A percentile compares a stretch with the other conserved stretches of the same genome.
These are phyloP conservation scores for Ophion ellenae DNA, from an alignment of 2,888 invertebrate genomes.

Conservation along the genomic window DNA sequence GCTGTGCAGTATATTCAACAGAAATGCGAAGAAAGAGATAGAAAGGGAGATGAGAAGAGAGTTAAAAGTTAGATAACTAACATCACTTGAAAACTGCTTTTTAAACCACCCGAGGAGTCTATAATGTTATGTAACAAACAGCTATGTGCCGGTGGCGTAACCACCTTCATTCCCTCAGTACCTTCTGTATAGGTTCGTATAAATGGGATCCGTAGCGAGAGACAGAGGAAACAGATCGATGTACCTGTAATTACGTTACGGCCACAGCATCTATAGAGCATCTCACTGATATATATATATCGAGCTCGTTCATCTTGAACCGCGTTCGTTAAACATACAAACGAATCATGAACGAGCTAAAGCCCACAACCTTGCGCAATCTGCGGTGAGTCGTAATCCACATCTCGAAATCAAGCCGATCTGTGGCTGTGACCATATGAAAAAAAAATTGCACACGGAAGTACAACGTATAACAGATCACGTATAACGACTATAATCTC, in stretches of 20 bases:
- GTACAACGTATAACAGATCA: slow-evolving; percentile 7
- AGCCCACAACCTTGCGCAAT: slow-evolving; percentile 43
- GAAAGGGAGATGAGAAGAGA: slow-evolving; percentile 25
- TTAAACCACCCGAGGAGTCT: slow-evolving; percentile 24
- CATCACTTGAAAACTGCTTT: slow-evolving; percentile 32
- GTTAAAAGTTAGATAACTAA: slow-evolving; percentile 40
- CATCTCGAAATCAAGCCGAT: slow-evolving; percentile 51
- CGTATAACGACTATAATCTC: neutral
- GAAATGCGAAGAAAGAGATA: slow-evolving; percentile 17
- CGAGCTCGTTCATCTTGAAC: slow-evolving; percentile 32
- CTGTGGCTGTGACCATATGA: slow-evolving; percentile 44
- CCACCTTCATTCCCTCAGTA: slow-evolving; percentile 5
- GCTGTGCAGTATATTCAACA: slow-evolving; percentile 39
- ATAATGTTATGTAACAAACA: slow-evolving; percentile 36
- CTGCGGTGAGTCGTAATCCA: slow-evolving; percentile 56
- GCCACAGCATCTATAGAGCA: slow-evolving; percentile 52
- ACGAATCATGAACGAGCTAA: slow-evolving; percentile 48
- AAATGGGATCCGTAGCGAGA: neutral
- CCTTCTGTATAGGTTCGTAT: neutral
- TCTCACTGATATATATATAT: slow-evolving; percentile 44
- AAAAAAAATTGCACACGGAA: slow-evolving; percentile 19
- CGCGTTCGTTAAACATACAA: slow-evolving; percentile 38
- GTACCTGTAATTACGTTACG: slow-evolving; percentile 58
- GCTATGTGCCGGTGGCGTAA: slow-evolving; percentile 17
- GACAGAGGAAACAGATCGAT: slow-evolving; percentile 31